phyloP scores from a whole-genome alignment of 2,888 invertebrate genomes.

The Nemoura dubitans region DNA sequence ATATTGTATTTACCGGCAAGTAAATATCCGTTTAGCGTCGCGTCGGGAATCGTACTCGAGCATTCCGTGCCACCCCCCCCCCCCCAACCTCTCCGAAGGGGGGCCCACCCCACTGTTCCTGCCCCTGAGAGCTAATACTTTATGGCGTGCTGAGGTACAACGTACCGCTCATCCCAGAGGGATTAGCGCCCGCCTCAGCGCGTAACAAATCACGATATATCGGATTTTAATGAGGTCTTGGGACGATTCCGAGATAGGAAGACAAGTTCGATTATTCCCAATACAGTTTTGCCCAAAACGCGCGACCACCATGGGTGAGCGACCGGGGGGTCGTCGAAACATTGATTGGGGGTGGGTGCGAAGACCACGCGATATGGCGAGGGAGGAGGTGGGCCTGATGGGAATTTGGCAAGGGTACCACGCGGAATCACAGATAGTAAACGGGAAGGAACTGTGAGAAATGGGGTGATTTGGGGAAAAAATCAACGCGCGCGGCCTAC shows the following conservation, averaged over 20 bases:
- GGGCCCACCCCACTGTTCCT: neutral
- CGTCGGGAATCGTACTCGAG: neutral
- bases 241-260: neutral
- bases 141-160: neutral
- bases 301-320: neutral
- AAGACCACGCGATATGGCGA: neutral
- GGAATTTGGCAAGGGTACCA: slow-evolving; percentile 35
- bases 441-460: slow-evolving; percentile 37
- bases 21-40: slow-evolving; percentile 7
- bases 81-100: neutral
- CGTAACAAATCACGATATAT: slow-evolving; percentile 36
- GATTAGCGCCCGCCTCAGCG: neutral
- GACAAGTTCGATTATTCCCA: slow-evolving; percentile 17
- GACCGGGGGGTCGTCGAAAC: neutral
- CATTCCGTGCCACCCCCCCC: too few relatives aligned
- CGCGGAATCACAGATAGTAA: slow-evolving; percentile 33
- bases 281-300: slow-evolving; percentile 9
- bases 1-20: neutral
- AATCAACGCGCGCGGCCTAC: slow-evolving; percentile 9
- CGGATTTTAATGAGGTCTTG: slow-evolving; percentile 32
- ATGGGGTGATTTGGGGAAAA: slow-evolving; percentile 33
- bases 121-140: slow-evolving; percentile 21
- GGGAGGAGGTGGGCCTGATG: slow-evolving; percentile 15
- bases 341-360: slow-evolving; percentile 16
- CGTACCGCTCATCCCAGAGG: neutral